Evolutionary conservation across 1,140 invertebrate species (phyloP), one percentile per base, ranked within the genome.

Genomic region (Drosophila pseudoananassae): DNA sequence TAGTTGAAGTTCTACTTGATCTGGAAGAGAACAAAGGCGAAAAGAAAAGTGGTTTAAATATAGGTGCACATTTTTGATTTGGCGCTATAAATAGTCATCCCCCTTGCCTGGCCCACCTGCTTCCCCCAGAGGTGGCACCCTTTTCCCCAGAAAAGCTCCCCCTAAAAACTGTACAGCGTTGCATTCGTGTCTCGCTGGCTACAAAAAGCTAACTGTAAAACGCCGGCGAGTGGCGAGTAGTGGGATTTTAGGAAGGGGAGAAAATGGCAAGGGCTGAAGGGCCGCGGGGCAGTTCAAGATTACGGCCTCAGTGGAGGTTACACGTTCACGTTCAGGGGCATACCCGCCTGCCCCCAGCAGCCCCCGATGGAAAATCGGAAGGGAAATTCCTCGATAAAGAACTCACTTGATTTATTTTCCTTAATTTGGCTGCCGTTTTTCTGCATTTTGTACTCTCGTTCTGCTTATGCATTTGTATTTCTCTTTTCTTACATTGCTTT

Each of bases 231-330:
- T 69, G 69, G 52, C 78, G 72, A 83, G 56, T 58, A 56, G 27
- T 47, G 36, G 51, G 23, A n/a, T 25, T 3, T 23, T 15, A 17
- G 43, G 4, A 9, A 8, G 4, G 4, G 7, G 43, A 20, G 33
- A 0, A 20, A 20, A 20, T 20, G 20, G 20, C 20, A 20, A 20
- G 4, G 17, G 9, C 9, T n/a, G 50, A 2, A 31, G 31, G 47
- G 43, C 7, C 17, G 46, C 40, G 50, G 56, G 78, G 76, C 69
- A 74, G 85, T 89, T 89, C 84, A 89, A 89, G 85, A 85, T 75
- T 90, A 54, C 65, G 84, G 85, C 85, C 85, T 90, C 69, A 78
- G 74, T 89, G 78, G 85, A 85, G 85, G 85, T 89, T 90, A 90
- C 61, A 84, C 85, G 81, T 90, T 90, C 87, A 90, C 82, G 85